Percentiles rank a stretch among this genome's conserved stretches.
Evolutionary conservation across 2,113 vertebrate genomes (phyloP).

Genomic region (Trochalopteron elliotii): DNA sequence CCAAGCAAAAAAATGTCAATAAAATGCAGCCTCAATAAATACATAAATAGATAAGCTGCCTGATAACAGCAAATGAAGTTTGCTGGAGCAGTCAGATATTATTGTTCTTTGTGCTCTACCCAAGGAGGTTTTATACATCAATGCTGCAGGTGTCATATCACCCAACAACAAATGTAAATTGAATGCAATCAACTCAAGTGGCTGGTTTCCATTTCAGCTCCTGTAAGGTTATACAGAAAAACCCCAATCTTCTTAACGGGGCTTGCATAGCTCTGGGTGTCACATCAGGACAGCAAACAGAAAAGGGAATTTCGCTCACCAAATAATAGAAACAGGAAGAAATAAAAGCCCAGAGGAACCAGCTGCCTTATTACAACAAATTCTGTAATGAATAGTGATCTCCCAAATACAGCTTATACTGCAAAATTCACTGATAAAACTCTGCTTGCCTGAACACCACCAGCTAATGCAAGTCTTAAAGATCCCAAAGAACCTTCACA

Average conservation of each 20-base stretch:
- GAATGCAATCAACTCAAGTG: background rate
- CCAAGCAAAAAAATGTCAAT: background rate
- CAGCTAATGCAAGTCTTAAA: background rate
- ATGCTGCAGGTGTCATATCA: background rate
- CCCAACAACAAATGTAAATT: background rate
- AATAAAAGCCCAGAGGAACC: background rate
- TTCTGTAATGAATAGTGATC: background rate
- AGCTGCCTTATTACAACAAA: background rate
- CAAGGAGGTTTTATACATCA: background rate
- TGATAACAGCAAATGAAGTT: background rate
- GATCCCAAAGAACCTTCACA: background rate
- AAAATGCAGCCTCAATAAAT: background rate
- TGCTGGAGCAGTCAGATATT: background rate
- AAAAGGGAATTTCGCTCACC: background rate
- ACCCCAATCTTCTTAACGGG: background rate
- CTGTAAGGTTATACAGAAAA: background rate
- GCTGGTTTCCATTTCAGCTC: background rate
- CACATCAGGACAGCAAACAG: background rate
- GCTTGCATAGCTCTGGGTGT: background rate
- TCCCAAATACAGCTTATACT: background rate
- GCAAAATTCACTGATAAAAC: background rate
- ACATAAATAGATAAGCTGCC: background rate
- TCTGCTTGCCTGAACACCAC: background rate
- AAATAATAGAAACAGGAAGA: background rate
- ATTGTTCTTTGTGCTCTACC: background rate